Evolutionary conservation across 2,113 vertebrate genomes (phyloP).

Genomic region (Noctilio leporinus): DNA sequence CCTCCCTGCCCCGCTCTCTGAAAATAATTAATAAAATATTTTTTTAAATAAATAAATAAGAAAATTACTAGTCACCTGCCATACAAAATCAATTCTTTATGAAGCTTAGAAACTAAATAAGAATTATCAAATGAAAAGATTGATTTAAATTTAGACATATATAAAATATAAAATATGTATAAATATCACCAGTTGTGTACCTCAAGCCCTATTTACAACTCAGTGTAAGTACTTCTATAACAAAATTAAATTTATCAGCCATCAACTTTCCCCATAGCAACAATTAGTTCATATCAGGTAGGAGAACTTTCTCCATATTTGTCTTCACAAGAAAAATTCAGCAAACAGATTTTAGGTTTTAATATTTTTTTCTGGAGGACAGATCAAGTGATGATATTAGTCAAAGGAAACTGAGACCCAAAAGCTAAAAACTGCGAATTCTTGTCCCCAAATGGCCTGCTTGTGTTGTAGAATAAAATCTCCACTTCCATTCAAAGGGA

Average conservation of each 20-base stretch:
- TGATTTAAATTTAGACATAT: not conserved
- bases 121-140: not conserved
- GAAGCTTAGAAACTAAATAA: not conserved
- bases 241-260: not conserved
- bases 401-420: not conserved
- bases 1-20: too few species aligned
- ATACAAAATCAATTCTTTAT: not conserved
- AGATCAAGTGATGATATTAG: not conserved
- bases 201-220: not conserved
- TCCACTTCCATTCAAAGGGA: not conserved
- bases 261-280: slow-evolving; percentile 48
- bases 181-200: not conserved
- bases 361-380: not conserved
- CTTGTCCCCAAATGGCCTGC: not conserved
- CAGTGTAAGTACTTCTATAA: not conserved
- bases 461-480: not conserved
- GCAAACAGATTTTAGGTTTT: not conserved
- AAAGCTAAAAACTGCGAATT: not conserved
- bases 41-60: not conserved
- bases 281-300: slow-evolving; percentile 8
- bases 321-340: not conserved
- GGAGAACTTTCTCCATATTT: not conserved
- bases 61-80: not conserved
- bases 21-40: not conserved
- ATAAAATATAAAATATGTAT: not conserved